Evolutionary conservation across 2,797 vertebrate genomes (phyloP).

Genomic region (Siniperca obscura): DNA sequence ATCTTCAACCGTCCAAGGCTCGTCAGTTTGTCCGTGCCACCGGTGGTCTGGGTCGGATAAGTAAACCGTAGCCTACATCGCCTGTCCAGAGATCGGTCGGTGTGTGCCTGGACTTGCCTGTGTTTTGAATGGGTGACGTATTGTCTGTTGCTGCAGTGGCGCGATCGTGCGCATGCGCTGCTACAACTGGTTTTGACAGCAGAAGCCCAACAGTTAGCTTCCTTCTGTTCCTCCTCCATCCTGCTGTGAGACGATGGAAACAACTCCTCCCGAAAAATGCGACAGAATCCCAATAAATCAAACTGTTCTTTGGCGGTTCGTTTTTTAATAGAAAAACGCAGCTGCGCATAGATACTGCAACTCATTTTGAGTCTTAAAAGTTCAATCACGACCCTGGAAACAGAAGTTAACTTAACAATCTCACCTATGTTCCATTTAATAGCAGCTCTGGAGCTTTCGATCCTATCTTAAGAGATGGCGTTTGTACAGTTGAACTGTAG

Average conservation of each 20-base stretch:
- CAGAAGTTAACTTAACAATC: too few relatives aligned
- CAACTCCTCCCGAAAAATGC: neutral
- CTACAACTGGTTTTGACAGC: conserved; percentile 21
- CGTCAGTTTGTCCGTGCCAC: neutral
- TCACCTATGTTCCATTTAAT: neutral
- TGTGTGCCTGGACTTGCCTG: conserved; percentile 79
- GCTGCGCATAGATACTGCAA: neutral
- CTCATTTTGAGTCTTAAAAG: neutral
- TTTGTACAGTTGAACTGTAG: neutral
- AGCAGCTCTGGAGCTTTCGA: neutral
- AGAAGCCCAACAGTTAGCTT: neutral
- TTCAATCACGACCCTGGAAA: neutral
- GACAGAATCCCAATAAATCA: too few relatives aligned
- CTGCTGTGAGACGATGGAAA: neutral
- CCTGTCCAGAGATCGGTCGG: conserved; percentile 21
- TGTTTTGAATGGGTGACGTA: conserved; percentile 72
- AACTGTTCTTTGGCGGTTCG: neutral
- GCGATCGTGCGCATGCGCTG: conserved; percentile 73
- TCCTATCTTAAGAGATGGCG: neutral
- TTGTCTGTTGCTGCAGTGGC: conserved; percentile 53
- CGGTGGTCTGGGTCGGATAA: neutral
- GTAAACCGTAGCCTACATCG: conserved; percentile 12
- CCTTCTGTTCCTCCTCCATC: too few relatives aligned
- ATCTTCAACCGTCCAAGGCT: neutral
- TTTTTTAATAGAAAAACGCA: neutral